Conservation (phyloP, 1,140 invertebrate genomes). For the Caenorhabditis brenneri region DNA sequence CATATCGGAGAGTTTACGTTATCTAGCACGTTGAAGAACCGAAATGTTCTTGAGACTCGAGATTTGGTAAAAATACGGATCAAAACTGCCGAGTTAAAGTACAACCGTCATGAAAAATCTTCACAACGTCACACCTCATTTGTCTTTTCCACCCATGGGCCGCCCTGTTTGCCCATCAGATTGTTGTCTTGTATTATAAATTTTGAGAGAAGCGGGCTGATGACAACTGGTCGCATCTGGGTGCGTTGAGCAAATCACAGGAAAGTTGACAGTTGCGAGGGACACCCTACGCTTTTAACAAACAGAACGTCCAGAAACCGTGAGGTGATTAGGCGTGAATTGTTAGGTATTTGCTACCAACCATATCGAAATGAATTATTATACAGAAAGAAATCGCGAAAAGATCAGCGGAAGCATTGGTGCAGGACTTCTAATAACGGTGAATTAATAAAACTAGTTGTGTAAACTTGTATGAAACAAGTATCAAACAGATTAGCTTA, state of each 20-base stretch:
- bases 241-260: constrained; percentile 32
- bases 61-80: too few species aligned
- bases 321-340: background rate
- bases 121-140: constrained; percentile 24
- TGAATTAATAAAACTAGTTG: too few species aligned
- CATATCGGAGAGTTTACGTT: too few species aligned
- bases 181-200: constrained; percentile 34
- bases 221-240: constrained; percentile 27
- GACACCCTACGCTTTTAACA: background rate
- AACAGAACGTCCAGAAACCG: background rate
- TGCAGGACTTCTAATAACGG: too few species aligned
- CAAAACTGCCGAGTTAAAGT: background rate
- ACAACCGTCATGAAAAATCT: background rate
- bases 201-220: background rate
- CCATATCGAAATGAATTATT: too few species aligned
- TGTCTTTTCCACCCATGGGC: background rate
- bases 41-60: too few species aligned
- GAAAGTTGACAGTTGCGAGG: constrained; percentile 15
- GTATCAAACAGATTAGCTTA: too few species aligned
- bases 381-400: too few species aligned
- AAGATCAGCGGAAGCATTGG: too few species aligned
- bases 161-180: constrained; percentile 27
- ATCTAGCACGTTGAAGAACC: too few species aligned
- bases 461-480: too few species aligned
- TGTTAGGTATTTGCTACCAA: background rate